Evolutionary conservation across 2,797 vertebrate species (phyloP), one percentile per base, ranked within the genome.

Genomic region (Anguilla marmorata): DNA sequence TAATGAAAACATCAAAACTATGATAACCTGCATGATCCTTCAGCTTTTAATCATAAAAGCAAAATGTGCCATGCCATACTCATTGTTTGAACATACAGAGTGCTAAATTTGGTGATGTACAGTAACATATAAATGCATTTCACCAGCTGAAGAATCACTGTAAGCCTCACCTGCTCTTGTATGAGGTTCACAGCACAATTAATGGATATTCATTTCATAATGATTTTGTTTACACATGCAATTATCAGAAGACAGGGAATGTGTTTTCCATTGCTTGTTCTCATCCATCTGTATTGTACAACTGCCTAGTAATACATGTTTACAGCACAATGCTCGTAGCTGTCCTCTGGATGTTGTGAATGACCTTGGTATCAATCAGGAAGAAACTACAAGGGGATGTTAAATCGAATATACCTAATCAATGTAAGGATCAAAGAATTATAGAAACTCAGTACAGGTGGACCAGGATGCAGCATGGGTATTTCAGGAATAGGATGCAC

Each of bases 341-440:
- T 41, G 37, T 79, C 72, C 33, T 76, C 72, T 76, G 27, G 12
- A 37, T 30, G 12, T 33, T 33, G 33, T 37, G 33, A 30, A 41
- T 76, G 72, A 76, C 72, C 72, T 76, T 76, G 30, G 72, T 76
- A 76, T 76, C 14, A 30, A 76, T 76, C 30, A 37, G 72, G 3
- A 9, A 11, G 72, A 76, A 33, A 76, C 72, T 12, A 16, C 72
- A 76, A 30, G 72, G 72, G 72, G 74, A 79, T 41, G 41, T 79
- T 16, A 79, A 41, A 79, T 79, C 37, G 37, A 79, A 79, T 79
- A 79, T 79, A 79, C 41, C 4, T 79, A 79, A 45, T 79, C 30
- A 45, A 41, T 6, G 16, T 79, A 16, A 79, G 74, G 74, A 41
- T 79, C 12, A 79, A 79, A 19, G 9, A 72, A 69, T 69, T 69